Percentiles rank a stretch among this genome's conserved stretches.
Evolutionary conservation across 35 echinoderm and acorn worm genomes (phyloP).

Genomic region (Stichopus chloronotus): DNA sequence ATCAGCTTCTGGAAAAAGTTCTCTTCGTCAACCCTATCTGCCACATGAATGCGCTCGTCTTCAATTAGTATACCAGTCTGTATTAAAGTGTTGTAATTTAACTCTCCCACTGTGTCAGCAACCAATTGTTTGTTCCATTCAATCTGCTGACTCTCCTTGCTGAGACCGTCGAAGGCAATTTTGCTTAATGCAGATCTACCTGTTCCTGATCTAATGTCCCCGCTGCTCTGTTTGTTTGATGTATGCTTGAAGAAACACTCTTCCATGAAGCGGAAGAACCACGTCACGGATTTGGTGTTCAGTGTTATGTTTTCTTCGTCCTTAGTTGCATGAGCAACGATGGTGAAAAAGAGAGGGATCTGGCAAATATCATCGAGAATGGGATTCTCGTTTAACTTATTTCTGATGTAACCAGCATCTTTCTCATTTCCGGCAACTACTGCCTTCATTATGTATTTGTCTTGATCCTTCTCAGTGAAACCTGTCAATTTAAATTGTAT

Average conservation of each 20-base stretch:
- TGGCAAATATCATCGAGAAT: slow-evolving; percentile 8
- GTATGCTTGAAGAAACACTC: neutral
- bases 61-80: neutral
- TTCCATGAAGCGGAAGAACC: neutral
- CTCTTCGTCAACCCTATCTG: neutral
- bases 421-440: neutral
- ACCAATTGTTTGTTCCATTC: neutral
- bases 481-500: slow-evolving; percentile 1
- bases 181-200: neutral
- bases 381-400: neutral
- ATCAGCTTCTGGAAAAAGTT: neutral
- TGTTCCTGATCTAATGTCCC: neutral
- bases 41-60: neutral
- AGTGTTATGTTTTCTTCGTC: neutral
- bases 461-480: neutral
- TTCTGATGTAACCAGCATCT: neutral
- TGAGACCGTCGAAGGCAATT: neutral
- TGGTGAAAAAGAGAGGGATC: neutral
- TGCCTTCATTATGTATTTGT: neutral
- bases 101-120: neutral
- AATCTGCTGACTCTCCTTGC: neutral
- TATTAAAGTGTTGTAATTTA: neutral
- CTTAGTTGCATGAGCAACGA: neutral
- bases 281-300: neutral
- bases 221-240: neutral